Evolutionary conservation across 2,113 vertebrate species (phyloP).

Genomic region (Pardalotus punctatus): DNA sequence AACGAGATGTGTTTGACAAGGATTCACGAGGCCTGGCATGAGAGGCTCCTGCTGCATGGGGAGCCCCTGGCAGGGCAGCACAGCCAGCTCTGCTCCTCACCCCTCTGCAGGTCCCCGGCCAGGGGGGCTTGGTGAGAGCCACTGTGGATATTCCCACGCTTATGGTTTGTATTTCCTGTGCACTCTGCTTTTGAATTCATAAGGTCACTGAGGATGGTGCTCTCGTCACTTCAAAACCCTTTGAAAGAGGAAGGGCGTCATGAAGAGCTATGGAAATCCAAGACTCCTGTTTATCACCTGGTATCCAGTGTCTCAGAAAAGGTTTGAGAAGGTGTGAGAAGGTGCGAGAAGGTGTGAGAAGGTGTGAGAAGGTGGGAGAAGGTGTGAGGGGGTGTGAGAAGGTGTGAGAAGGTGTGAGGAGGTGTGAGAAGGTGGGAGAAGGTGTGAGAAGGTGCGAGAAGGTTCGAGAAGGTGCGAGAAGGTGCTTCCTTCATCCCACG

Average conservation of each 20-base stretch:
- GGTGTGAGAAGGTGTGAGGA: too few species aligned
- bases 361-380: too few species aligned
- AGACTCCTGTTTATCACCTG: not conserved
- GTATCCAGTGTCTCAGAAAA: accelerated
- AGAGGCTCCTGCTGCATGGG: accelerated
- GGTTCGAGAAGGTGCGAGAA: too few species aligned
- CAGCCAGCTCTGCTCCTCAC: not conserved
- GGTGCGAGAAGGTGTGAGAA: too few species aligned
- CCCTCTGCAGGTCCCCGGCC: not conserved
- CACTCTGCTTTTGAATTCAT: not conserved
- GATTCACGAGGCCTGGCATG: accelerated
- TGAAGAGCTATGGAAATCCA: not conserved
- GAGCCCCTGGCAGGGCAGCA: not conserved
- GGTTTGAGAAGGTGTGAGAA: too few species aligned
- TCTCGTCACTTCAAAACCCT: not conserved
- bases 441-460: too few species aligned
- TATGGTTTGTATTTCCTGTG: not conserved
- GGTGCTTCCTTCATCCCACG: too few species aligned
- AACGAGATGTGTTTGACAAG: not conserved
- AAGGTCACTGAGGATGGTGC: not conserved
- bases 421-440: too few species aligned
- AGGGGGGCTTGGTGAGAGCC: not conserved
- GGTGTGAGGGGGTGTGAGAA: too few species aligned
- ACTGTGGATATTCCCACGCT: accelerated
- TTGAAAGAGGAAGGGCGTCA: too few species aligned